A percentile compares a stretch with the other conserved stretches of the same genome.
These are phyloP conservation scores for Hippoglossus hippoglossus DNA, from an alignment of 2,797 vertebrate genomes.

Conservation along the genomic window DNA sequence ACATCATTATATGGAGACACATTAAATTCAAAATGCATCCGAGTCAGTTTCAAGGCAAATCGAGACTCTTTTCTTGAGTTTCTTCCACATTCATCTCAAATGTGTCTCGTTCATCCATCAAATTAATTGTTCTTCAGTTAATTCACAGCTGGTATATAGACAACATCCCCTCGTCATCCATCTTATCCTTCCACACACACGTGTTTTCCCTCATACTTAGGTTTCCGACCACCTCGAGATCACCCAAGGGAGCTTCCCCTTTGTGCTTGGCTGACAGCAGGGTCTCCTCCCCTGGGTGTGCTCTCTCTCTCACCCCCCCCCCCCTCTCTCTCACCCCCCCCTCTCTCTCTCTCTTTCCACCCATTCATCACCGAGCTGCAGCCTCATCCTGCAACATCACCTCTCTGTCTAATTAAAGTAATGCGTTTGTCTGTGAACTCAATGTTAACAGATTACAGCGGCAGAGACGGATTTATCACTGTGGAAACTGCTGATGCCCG, in stretches of 20 bases:
- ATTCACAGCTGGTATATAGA: constrained; percentile 44
- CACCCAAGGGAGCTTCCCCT: constrained; percentile 46
- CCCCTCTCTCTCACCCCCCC: not conserved
- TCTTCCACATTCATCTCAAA: not conserved
- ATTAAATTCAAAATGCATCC: too few relatives aligned
- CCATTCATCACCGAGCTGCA: constrained; percentile 63
- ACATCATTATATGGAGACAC: too few relatives aligned
- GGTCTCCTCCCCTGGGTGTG: constrained; percentile 47
- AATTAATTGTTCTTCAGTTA: not conserved
- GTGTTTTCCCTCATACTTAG: not conserved
- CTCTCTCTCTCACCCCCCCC: not conserved
- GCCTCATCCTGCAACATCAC: constrained; percentile 45
- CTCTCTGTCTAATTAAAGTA: constrained; percentile 57
- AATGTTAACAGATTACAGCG: constrained; percentile 42
- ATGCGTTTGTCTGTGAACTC: constrained; percentile 43
- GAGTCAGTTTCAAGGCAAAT: too few relatives aligned
- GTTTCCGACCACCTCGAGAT: constrained; percentile 18
- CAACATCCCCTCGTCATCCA: constrained; percentile 2
- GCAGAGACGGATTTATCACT: not conserved
- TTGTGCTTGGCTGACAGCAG: constrained; percentile 34
- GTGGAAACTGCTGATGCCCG: too few relatives aligned
- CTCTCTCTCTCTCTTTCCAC: not conserved
- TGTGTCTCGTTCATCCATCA: constrained; percentile 7
- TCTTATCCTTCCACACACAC: not conserved
- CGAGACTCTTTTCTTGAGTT: not conserved